Percentiles rank a stretch among this genome's conserved stretches.
Conservation (phyloP, 2,888 invertebrate species). For the Lordiphosa fenestrarum region DNA sequence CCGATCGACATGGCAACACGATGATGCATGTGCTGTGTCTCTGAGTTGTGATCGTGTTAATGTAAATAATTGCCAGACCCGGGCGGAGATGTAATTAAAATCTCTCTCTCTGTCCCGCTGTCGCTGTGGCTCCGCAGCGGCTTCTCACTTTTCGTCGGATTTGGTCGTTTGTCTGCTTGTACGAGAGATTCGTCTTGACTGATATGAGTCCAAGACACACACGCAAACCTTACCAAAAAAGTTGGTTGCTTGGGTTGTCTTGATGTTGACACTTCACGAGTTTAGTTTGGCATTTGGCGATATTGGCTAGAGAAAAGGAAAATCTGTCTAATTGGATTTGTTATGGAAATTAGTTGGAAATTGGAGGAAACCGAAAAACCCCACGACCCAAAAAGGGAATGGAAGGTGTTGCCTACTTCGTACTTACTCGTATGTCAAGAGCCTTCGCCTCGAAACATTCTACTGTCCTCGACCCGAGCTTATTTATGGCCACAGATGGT, state of each 20-base stretch:
- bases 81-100: conserved; percentile 75
- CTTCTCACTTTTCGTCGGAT: conserved; percentile 61
- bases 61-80: conserved; percentile 78
- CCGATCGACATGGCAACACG: conserved; percentile 70
- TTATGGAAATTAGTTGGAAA: conserved; percentile 24
- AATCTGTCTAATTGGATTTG: conserved; percentile 51
- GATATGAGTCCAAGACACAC: conserved; percentile 67
- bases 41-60: conserved; percentile 80
- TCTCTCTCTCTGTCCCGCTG: conserved; percentile 38
- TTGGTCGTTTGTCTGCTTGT: conserved; percentile 41
- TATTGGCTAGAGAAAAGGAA: conserved; percentile 35
- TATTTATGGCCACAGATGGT: conserved; percentile 77
- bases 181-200: conserved; percentile 66
- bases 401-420: conserved; percentile 41
- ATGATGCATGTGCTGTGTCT: conserved; percentile 78
- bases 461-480: conserved; percentile 63
- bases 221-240: conserved; percentile 53
- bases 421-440: conserved; percentile 63
- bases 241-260: conserved; percentile 7
- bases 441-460: conserved; percentile 57
- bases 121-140: conserved; percentile 25
- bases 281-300: conserved; percentile 55
- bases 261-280: conserved; percentile 68
- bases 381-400: neutral
- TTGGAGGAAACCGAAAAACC: conserved; percentile 14